phyloP scores from a whole-genome alignment of 2,113 vertebrate species.

The Stigmatopora nigra region DNA sequence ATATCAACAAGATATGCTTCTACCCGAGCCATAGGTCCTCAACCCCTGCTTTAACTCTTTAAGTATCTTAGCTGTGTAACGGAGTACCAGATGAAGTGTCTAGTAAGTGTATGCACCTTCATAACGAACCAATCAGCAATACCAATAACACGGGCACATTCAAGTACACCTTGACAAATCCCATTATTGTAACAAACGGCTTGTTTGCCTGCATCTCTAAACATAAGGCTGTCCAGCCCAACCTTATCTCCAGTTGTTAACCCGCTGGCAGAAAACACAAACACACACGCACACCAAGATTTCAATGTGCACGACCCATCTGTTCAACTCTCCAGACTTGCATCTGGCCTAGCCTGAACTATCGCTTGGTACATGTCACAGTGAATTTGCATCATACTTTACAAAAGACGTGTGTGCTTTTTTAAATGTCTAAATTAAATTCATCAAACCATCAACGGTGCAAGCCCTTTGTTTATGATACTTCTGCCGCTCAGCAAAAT shows the following conservation, averaged over 20 bases:
- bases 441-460: slow-evolving; percentile 20
- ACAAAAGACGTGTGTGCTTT: slow-evolving; percentile 9
- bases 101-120: background rate
- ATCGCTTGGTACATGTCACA: slow-evolving; percentile 25
- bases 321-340: slow-evolving; percentile 46
- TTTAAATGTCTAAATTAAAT: background rate
- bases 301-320: slow-evolving; percentile 44
- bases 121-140: background rate
- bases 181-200: slow-evolving; percentile 35
- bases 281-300: slow-evolving; percentile 23
- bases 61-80: background rate
- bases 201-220: slow-evolving; percentile 43
- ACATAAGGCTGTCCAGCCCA: slow-evolving; percentile 43
- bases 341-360: slow-evolving; percentile 52
- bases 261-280: slow-evolving; percentile 28
- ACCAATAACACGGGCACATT: background rate
- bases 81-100: background rate
- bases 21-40: too few species aligned
- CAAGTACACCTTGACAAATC: slow-evolving; percentile 11
- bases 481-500: slow-evolving; percentile 30
- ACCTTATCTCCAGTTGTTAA: slow-evolving; percentile 30
- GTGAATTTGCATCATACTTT: too few species aligned
- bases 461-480: slow-evolving; percentile 12
- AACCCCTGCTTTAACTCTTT: too few species aligned
- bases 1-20: too few species aligned